These are phyloP conservation scores for Diachasmimorpha longicaudata DNA, from an alignment of 1,140 invertebrate species.

Conservation along the genomic window DNA sequence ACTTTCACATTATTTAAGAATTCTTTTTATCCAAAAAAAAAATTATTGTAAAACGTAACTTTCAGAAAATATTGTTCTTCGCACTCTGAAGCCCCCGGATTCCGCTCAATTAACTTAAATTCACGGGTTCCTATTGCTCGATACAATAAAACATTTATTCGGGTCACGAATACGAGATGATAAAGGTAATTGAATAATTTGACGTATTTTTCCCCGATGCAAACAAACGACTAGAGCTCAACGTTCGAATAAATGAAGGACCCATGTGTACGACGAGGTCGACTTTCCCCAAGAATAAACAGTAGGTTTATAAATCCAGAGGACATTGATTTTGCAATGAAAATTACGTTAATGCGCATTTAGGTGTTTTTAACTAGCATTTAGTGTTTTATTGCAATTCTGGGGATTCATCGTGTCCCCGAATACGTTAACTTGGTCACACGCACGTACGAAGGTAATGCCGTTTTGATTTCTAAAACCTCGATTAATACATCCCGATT, in stretches of 20 bases:
- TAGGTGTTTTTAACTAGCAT: background rate
- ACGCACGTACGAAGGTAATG: slow-evolving; percentile 12
- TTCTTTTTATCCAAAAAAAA: too few species aligned
- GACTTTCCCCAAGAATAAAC: slow-evolving; percentile 8
- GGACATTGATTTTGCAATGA: slow-evolving; percentile 7
- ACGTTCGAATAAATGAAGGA: slow-evolving; percentile 4
- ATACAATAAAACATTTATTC: too few species aligned
- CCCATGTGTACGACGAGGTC: background rate
- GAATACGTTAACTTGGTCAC: slow-evolving; percentile 15
- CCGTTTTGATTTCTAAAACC: slow-evolving; percentile 17
- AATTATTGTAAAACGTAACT: too few species aligned
- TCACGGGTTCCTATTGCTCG: too few species aligned
- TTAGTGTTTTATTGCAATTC: slow-evolving; percentile 5
- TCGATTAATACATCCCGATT: slow-evolving; percentile 13
- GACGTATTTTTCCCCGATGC: too few species aligned
- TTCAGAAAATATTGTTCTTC: too few species aligned
- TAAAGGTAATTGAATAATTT: too few species aligned
- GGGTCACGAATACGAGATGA: too few species aligned
- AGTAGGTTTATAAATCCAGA: background rate
- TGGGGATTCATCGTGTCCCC: slow-evolving; percentile 6
- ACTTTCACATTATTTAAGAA: too few species aligned
- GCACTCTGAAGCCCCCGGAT: too few species aligned
- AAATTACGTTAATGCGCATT: background rate
- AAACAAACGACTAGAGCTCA: background rate
- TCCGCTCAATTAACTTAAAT: too few species aligned